phyloP scores from a whole-genome alignment of 37 sponge, comb jelly and placozoan genomes.

The Petrosia ficiformis region DNA sequence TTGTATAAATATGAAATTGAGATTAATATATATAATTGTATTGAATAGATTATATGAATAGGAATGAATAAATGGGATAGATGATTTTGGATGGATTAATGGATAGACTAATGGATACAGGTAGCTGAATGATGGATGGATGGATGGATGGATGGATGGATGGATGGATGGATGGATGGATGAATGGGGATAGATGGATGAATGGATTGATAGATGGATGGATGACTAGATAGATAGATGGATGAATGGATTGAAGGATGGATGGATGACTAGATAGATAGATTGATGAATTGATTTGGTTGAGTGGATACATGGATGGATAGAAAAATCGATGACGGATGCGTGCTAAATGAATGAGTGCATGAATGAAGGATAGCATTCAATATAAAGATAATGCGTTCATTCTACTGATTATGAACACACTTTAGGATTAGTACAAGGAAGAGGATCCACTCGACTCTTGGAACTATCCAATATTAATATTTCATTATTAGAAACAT shows the following conservation, averaged over 20 bases:
- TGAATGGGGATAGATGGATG: no score
- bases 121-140: no score
- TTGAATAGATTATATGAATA: not conserved
- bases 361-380: not conserved
- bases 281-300: no score
- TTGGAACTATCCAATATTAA: slow-evolving; percentile 33
- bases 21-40: not conserved
- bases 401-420: not conserved
- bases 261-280: no score
- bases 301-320: no score
- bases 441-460: slow-evolving; percentile 22
- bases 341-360: not conserved
- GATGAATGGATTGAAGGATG: no score
- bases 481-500: slow-evolving; percentile 57
- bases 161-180: no score
- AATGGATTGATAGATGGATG: no score
- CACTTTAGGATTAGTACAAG: slow-evolving; percentile 48
- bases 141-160: no score
- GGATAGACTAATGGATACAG: no score
- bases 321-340: not conserved
- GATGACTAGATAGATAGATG: no score
- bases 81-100: no score
- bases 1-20: not conserved
- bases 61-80: not conserved
- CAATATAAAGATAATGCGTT: not conserved